Evolutionary conservation across 2,113 vertebrate species (phyloP).

Genomic region (Centropristis striata): DNA sequence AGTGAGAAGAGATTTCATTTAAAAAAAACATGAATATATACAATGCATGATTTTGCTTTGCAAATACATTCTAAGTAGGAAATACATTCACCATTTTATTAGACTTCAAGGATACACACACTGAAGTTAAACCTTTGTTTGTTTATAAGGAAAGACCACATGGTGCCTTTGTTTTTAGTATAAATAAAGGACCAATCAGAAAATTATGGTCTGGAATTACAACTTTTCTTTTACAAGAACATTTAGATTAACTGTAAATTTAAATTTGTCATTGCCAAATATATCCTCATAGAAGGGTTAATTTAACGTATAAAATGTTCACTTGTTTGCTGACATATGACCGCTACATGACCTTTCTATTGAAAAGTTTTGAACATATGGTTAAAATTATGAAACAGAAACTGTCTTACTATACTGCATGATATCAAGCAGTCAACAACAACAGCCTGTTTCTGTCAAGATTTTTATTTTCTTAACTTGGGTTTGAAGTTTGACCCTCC

Average conservation of each 20-base stretch:
- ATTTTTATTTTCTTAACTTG: background rate
- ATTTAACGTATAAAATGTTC: no score
- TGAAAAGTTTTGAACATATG: no score
- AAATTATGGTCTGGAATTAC: background rate
- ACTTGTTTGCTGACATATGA: no score
- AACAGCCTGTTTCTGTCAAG: background rate
- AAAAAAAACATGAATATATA: background rate
- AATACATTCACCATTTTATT: background rate
- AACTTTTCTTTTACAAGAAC: background rate
- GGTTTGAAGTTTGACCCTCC: constrained; percentile 16
- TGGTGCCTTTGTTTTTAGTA: background rate
- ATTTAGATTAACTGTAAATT: background rate
- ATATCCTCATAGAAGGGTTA: no score
- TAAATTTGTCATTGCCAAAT: background rate
- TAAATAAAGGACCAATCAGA: background rate
- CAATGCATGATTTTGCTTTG: background rate
- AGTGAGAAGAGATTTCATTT: no score
- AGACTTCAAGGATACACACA: background rate
- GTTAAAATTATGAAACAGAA: no score
- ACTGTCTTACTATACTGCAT: no score
- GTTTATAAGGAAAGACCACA: background rate
- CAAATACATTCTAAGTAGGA: background rate
- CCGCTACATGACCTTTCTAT: no score
- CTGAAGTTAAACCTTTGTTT: background rate
- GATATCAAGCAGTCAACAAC: no score